These are phyloP conservation scores for Pachyuromys duprasi DNA, from an alignment of 2,797 vertebrate genomes.

Conservation along the genomic window DNA sequence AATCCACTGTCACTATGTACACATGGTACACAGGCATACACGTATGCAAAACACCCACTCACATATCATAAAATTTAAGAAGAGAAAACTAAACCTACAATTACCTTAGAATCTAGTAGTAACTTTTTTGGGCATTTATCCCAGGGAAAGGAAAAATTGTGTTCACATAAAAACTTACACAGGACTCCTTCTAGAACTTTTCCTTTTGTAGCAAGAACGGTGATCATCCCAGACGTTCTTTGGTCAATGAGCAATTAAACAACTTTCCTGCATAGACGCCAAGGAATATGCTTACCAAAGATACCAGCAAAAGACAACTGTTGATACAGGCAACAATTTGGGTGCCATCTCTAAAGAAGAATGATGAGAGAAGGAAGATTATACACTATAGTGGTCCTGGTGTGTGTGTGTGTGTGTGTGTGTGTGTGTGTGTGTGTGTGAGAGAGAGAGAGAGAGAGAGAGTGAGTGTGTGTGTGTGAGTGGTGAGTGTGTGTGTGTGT, in stretches of 20 bases:
- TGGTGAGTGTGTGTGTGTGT: not conserved
- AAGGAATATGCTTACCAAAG: not conserved
- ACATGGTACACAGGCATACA: not conserved
- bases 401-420: not conserved
- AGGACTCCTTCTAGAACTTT: not conserved
- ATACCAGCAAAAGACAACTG: not conserved
- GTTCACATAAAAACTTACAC: constrained; percentile 4
- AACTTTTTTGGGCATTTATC: constrained; percentile 7
- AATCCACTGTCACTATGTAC: not conserved
- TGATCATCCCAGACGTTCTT: not conserved
- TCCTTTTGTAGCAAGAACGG: not conserved
- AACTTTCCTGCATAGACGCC: not conserved
- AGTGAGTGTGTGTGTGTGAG: not conserved
- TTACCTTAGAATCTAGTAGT: constrained; percentile 2
- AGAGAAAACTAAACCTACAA: not conserved
- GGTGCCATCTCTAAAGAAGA: not conserved
- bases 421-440: not conserved
- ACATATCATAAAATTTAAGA: not conserved
- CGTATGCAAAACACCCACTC: too few relatives aligned
- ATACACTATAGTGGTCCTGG: too few relatives aligned
- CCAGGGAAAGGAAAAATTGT: constrained; percentile 8
- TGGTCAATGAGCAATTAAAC: not conserved
- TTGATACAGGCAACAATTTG: not conserved
- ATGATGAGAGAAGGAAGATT: not conserved
- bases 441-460: too few relatives aligned